These are phyloP conservation scores for Nineta flava DNA, from an alignment of 2,888 invertebrate genomes.

Conservation along the genomic window DNA sequence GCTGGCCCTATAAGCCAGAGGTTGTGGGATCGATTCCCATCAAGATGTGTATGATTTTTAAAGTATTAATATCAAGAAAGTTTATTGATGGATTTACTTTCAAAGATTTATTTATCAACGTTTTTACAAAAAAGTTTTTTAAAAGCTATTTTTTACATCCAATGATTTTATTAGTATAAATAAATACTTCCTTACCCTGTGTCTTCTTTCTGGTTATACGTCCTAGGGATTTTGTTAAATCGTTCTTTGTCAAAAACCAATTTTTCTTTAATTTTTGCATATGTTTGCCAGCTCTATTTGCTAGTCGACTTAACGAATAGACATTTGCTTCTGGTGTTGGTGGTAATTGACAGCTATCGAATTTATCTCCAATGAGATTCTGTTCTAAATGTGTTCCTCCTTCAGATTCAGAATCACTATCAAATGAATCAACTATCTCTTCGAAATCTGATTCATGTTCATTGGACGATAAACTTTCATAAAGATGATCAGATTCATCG, in stretches of 20 bases:
- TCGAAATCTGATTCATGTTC: conserved; percentile 36
- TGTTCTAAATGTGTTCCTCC: conserved; percentile 14
- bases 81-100: no score
- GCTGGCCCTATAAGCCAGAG: no score
- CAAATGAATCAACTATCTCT: conserved; percentile 58
- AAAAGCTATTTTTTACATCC: no score
- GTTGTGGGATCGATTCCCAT: no score
- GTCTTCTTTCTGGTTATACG: conserved; percentile 27
- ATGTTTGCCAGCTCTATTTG: conserved; percentile 41
- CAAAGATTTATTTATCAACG: no score
- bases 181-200: no score
- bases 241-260: conserved; percentile 33
- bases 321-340: conserved; percentile 37
- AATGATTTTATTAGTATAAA: no score
- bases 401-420: conserved; percentile 47
- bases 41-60: no score
- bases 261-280: conserved; percentile 51
- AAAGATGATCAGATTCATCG: conserved; percentile 51
- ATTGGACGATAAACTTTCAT: conserved; percentile 41
- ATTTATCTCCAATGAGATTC: conserved; percentile 33
- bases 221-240: conserved; percentile 40
- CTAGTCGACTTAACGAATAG: conserved; percentile 48
- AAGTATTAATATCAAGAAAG: no score
- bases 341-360: conserved; percentile 35
- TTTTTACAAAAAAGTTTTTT: no score